phyloP scores from a whole-genome alignment of 2,888 invertebrate species.

The Macrophya annulata region DNA sequence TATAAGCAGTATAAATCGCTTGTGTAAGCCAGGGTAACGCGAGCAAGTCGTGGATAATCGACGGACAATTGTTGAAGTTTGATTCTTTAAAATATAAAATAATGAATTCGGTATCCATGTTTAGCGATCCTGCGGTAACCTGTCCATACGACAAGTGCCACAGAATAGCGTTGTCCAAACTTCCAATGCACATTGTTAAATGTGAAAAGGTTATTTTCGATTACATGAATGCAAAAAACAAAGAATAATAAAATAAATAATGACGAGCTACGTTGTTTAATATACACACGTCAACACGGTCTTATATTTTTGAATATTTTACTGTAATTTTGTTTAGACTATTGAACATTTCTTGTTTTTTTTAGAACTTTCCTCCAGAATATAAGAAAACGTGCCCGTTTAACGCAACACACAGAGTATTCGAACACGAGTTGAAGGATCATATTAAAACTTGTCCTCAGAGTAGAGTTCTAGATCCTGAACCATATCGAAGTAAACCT shows the following conservation, averaged over 20 bases:
- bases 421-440: slow-evolving; percentile 67
- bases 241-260: not conserved
- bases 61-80: not conserved
- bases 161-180: slow-evolving; percentile 67
- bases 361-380: slow-evolving; percentile 71
- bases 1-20: not conserved
- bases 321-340: not conserved
- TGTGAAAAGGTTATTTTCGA: slow-evolving; percentile 72
- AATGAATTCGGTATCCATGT: slow-evolving; percentile 3
- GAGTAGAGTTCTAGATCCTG: slow-evolving; percentile 60
- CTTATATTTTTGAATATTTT: not conserved
- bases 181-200: slow-evolving; percentile 75
- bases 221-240: not conserved
- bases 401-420: slow-evolving; percentile 74
- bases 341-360: slow-evolving; percentile 32
- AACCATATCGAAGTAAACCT: slow-evolving; percentile 62
- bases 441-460: slow-evolving; percentile 70
- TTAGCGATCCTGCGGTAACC: slow-evolving; percentile 52
- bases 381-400: slow-evolving; percentile 74
- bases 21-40: not conserved
- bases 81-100: not conserved
- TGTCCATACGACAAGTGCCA: slow-evolving; percentile 75
- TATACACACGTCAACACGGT: not conserved
- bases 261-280: not conserved
- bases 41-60: not conserved